A percentile compares a stretch with the other conserved stretches of the same genome.
phyloP scores from a whole-genome alignment of 1,140 invertebrate genomes.

The Condylostylus longicornis region DNA sequence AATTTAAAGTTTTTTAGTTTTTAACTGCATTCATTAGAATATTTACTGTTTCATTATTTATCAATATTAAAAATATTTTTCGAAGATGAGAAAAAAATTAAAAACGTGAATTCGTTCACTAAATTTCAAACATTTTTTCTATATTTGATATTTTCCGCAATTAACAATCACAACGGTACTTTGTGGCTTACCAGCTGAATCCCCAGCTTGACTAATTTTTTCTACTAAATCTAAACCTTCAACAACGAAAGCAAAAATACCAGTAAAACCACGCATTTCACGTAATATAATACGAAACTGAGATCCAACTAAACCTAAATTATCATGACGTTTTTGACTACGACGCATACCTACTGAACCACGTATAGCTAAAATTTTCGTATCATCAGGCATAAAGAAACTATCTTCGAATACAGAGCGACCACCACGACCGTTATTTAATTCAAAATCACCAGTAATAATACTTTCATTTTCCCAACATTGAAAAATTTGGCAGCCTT shows the following conservation, averaged over 20 bases:
- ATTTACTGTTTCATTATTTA: too few relatives aligned
- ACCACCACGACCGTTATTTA: constrained; percentile 66
- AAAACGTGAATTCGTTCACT: too few relatives aligned
- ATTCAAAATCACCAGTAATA: constrained; percentile 65
- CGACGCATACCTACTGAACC: constrained; percentile 70
- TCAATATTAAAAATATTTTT: too few relatives aligned
- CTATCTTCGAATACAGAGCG: constrained; percentile 59
- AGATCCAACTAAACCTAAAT: constrained; percentile 64
- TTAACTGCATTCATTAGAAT: too few relatives aligned
- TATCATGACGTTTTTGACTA: constrained; percentile 65
- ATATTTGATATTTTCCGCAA: constrained; percentile 52
- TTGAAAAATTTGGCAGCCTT: constrained; percentile 64
- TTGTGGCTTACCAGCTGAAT: constrained; percentile 59
- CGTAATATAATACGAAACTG: constrained; percentile 68
- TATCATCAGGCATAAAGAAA: constrained; percentile 69
- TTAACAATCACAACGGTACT: constrained; percentile 57
- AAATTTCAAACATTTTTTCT: background rate
- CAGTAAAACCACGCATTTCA: constrained; percentile 67
- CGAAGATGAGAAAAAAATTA: too few relatives aligned
- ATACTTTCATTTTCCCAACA: constrained; percentile 70
- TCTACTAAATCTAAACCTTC: constrained; percentile 68
- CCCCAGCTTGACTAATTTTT: constrained; percentile 59
- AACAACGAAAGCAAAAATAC: constrained; percentile 66
- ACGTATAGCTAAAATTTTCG: constrained; percentile 54
- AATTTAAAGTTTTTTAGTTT: too few relatives aligned